Evolutionary conservation across 2,113 vertebrate species (phyloP).

Genomic region (Phalacrocorax carbo): DNA sequence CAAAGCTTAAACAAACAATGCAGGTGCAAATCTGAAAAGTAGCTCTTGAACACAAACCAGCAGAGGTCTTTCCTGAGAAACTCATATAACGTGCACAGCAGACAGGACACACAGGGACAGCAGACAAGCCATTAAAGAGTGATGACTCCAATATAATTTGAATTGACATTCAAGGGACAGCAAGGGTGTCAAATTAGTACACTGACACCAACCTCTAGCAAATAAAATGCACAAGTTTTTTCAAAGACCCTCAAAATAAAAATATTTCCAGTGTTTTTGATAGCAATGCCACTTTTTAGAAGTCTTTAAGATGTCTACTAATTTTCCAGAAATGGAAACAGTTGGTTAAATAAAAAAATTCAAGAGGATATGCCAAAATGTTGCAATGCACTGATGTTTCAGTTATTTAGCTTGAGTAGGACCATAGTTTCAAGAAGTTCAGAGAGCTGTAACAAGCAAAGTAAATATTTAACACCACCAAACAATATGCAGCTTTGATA

Average conservation of each 20-base stretch:
- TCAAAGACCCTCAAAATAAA: neutral
- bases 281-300: neutral
- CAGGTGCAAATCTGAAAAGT: neutral
- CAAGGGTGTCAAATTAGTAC: neutral
- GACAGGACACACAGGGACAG: neutral
- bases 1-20: neutral
- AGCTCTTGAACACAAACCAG: neutral
- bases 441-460: neutral
- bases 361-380: neutral
- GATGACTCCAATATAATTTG: neutral
- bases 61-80: neutral
- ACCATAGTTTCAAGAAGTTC: neutral
- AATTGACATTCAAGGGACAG: neutral
- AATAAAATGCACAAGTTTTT: neutral
- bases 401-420: neutral
- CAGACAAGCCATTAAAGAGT: neutral
- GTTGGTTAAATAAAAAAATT: neutral
- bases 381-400: neutral
- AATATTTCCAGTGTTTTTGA: neutral
- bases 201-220: neutral
- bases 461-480: neutral
- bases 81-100: neutral
- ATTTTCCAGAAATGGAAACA: neutral
- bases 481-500: neutral
- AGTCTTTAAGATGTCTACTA: neutral